Evolutionary conservation across 2,797 vertebrate genomes (phyloP).

Genomic region (Lophius americanus): DNA sequence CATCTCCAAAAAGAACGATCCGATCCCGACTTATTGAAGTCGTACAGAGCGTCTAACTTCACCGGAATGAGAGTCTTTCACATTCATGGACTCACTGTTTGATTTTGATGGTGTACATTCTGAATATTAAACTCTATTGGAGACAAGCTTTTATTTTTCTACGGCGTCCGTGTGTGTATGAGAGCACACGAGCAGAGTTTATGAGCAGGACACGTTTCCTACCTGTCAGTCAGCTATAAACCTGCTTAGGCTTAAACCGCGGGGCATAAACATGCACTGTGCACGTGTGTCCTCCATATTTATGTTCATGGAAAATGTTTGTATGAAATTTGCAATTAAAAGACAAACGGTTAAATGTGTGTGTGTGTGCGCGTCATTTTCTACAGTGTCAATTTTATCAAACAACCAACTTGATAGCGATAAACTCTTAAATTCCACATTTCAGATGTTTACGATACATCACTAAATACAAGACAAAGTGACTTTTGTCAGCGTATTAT

Average conservation of each 20-base stretch:
- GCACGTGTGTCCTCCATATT: slow-evolving; percentile 58
- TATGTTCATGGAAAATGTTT: slow-evolving; percentile 74
- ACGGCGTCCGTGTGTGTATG: slow-evolving; percentile 31
- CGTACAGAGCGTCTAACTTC: background rate
- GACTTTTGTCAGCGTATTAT: no score
- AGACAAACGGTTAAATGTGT: slow-evolving; percentile 32
- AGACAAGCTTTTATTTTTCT: slow-evolving; percentile 74
- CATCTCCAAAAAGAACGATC: no score
- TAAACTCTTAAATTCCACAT: no score
- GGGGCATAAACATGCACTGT: slow-evolving; percentile 41
- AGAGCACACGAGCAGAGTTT: slow-evolving; percentile 39
- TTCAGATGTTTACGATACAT: no score
- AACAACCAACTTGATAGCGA: no score
- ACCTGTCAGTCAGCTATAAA: background rate
- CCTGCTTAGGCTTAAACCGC: slow-evolving; percentile 28
- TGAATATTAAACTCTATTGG: slow-evolving; percentile 44
- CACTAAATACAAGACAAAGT: no score
- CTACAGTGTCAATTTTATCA: no score
- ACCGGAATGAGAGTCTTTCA: background rate
- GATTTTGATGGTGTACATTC: slow-evolving; percentile 40
- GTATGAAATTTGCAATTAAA: slow-evolving; percentile 80
- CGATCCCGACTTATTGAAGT: no score
- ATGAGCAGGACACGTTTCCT: slow-evolving; percentile 15
- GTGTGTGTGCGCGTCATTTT: background rate
- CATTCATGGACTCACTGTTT: slow-evolving; percentile 5